Evolutionary conservation across 2,888 invertebrate genomes (phyloP), one percentile per base, ranked within the genome.

Genomic region (Sturmia bella): DNA sequence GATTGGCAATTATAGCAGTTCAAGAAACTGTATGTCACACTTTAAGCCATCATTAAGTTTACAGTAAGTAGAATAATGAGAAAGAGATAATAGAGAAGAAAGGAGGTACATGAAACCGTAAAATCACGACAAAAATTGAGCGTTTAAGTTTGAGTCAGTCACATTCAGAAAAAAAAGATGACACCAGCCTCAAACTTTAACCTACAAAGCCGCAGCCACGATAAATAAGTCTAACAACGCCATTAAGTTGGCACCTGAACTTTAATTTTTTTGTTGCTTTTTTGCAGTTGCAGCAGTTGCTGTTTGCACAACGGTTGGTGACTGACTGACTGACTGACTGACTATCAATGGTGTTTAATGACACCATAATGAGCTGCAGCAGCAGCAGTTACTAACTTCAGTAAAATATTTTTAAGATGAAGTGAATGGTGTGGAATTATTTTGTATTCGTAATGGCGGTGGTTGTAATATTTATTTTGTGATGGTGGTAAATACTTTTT

Each of bases 111-210:
- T 48, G 70, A 63, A 63, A 64, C 57, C 21, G 32, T 59, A 54
- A 69, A 74, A 74, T 82, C 82, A 82, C 82, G 82, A 82, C 82
- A 57, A 64, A 68, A 70, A 52, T 74, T 73, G 39, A 74, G 73
- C 69, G 50, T 57, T 73, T 72, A 66, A 57, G 57, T 57, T 69
- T 56, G 63, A 69, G 56, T 27, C 64, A 68, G 75, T 74, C 52
- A 45, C 69, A 72, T 66, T 77, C 43, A 74, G 37, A 56, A 45
- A 59, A 69, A 56, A 82, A 81, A 73, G 82, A 78, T 82, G 82
- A 82, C 82, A 82, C 82, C 74, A 74, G 78, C 59, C 78, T 74
- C 78, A 69, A 78, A 82, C 78, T 78, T 82, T 82, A 82, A 82
- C 82, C 82, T 59, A 74, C 12, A 64, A 81, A 81, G 27, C n/a